phyloP scores from a whole-genome alignment of 2,888 invertebrate species.

The Phortica magna region DNA sequence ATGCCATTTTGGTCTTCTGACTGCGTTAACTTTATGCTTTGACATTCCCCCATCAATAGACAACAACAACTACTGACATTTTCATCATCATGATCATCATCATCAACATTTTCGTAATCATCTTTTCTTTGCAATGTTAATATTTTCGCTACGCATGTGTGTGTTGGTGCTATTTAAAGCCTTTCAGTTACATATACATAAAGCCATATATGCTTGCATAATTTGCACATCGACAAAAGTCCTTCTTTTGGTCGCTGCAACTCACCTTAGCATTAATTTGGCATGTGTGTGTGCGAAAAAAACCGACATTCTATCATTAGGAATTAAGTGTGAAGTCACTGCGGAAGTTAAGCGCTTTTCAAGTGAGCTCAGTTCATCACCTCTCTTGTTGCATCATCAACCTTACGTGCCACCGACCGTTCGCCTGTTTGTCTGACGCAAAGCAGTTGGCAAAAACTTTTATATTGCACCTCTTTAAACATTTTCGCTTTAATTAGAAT shows the following conservation, averaged over 20 bases:
- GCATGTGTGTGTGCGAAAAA: conserved; percentile 7
- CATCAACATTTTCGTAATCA: too few species aligned
- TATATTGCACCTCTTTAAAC: conserved; percentile 51
- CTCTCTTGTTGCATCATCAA: background rate
- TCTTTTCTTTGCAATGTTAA: background rate
- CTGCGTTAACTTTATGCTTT: too few species aligned
- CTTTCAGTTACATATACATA: background rate
- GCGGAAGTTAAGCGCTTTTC: conserved; percentile 54
- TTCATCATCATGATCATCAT: too few species aligned
- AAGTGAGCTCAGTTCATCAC: conserved; percentile 39
- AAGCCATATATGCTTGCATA: background rate
- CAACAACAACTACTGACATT: too few species aligned
- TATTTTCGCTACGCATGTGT: background rate
- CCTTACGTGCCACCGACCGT: background rate
- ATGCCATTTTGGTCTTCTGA: too few species aligned
- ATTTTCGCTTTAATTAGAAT: conserved; percentile 70
- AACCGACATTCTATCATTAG: conserved; percentile 51
- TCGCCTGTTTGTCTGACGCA: too few species aligned
- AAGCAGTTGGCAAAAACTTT: conserved; percentile 32
- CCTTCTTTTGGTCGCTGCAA: background rate
- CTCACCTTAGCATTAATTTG: background rate
- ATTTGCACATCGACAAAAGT: background rate
- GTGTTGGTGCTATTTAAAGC: background rate
- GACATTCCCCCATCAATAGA: too few species aligned
- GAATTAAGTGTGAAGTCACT: conserved; percentile 58